Percentiles rank a stretch among this genome's conserved stretches.
These are phyloP conservation scores for Metalampra italica DNA, from an alignment of 2,888 invertebrate genomes.

Conservation along the genomic window DNA sequence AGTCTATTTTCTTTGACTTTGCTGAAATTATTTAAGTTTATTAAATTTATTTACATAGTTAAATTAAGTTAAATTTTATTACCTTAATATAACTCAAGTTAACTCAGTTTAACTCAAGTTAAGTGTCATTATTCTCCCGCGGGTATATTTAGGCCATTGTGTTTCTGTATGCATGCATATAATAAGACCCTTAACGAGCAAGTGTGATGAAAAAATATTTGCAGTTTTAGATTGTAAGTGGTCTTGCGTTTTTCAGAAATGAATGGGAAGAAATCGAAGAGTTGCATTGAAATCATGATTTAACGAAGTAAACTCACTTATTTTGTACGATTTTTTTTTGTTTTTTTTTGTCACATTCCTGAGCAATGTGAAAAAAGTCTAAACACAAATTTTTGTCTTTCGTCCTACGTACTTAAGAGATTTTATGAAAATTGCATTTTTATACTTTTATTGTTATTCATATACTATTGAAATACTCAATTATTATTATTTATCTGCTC, in stretches of 20 bases:
- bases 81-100: no score
- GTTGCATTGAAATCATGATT: constrained; percentile 8
- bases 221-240: no score
- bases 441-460: neutral
- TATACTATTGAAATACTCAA: constrained; percentile 1
- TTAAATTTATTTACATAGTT: no score
- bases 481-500: neutral
- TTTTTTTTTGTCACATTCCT: constrained; percentile 32
- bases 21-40: no score
- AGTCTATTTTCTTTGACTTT: no score
- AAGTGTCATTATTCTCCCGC: no score
- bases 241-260: constrained; percentile 15
- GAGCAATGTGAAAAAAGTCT: constrained; percentile 18
- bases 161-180: no score
- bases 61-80: no score
- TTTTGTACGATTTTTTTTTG: neutral
- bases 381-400: constrained; percentile 20
- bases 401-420: constrained; percentile 43
- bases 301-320: neutral
- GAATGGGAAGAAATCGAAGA: constrained; percentile 7
- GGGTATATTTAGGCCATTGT: no score
- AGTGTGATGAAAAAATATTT: no score
- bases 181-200: no score
- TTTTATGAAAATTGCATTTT: constrained; percentile 13
- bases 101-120: no score